Evolutionary conservation across 92 coral and sea anemone genomes (phyloP).

Genomic region (Actinernus sp.): DNA sequence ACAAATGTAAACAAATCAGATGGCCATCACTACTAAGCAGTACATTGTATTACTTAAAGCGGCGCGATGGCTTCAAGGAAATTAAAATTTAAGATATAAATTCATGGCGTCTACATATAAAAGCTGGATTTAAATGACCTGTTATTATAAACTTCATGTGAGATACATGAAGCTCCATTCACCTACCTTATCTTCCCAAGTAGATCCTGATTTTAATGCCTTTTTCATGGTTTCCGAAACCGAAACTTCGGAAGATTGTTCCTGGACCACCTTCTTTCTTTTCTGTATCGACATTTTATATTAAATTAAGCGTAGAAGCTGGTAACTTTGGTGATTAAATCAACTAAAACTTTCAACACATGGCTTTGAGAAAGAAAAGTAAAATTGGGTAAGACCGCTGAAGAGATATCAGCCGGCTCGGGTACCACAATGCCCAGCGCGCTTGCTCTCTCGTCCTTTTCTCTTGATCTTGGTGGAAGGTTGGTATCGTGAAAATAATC

Average conservation of each 20-base stretch:
- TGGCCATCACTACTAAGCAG: too few species aligned
- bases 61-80: too few species aligned
- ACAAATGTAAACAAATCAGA: too few species aligned
- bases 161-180: neutral
- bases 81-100: too few species aligned
- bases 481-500: slow-evolving; percentile 58
- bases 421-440: slow-evolving; percentile 65
- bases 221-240: slow-evolving; percentile 88
- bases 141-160: neutral
- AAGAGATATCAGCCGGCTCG: slow-evolving; percentile 26
- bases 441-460: slow-evolving; percentile 68
- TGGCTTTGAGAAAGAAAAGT: slow-evolving; percentile 1
- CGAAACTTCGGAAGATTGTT: slow-evolving; percentile 69
- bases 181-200: slow-evolving; percentile 99
- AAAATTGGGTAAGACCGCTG: slow-evolving; percentile 46
- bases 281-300: slow-evolving; percentile 84
- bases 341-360: slow-evolving; percentile 8
- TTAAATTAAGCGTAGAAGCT: slow-evolving; percentile 4
- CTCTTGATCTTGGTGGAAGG: slow-evolving; percentile 78
- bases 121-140: neutral
- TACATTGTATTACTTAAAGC: too few species aligned
- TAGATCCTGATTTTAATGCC: slow-evolving; percentile 87
- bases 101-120: too few species aligned
- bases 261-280: slow-evolving; percentile 76
- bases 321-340: slow-evolving; percentile 1